Conservation (phyloP, 30 jellyfish, hydroid and myxozoan species). For the Pseudorhiza aurosa region DNA sequence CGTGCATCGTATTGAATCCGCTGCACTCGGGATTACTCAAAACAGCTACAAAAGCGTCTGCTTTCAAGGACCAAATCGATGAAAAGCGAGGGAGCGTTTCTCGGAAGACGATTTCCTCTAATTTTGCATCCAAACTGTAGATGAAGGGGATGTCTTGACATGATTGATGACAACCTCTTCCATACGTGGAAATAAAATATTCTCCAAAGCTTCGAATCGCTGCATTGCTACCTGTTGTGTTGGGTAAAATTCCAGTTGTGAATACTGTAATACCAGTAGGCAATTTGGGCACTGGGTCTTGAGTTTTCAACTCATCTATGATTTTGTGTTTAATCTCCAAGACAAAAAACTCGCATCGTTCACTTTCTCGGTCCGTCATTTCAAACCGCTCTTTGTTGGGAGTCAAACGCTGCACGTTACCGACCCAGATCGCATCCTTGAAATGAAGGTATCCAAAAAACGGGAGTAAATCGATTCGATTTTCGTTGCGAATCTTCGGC, state of each 20-base stretch:
- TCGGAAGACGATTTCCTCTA: not conserved
- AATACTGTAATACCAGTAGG: not conserved
- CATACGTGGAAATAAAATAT: not conserved
- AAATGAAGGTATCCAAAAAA: conserved; percentile 32
- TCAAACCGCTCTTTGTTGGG: not conserved
- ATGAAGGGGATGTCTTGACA: not conserved
- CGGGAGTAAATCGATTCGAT: conserved; percentile 26
- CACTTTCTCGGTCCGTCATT: not conserved
- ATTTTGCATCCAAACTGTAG: not conserved
- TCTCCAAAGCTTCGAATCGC: not conserved
- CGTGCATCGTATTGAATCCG: not conserved
- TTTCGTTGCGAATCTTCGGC: not conserved
- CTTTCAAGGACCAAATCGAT: not conserved
- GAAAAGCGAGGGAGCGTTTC: not conserved
- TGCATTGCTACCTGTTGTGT: not conserved
- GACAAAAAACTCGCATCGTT: not conserved
- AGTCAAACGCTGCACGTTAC: not conserved
- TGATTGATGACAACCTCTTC: not conserved
- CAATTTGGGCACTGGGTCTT: not conserved
- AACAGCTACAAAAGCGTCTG: conserved; percentile 34
- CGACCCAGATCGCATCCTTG: conserved; percentile 57
- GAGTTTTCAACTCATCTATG: conserved; percentile 4
- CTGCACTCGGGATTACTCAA: conserved; percentile 4
- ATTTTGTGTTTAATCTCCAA: not conserved
- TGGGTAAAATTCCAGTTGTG: not conserved